These are phyloP conservation scores for Grus americana DNA, from an alignment of 2,113 vertebrate genomes.

Conservation along the genomic window DNA sequence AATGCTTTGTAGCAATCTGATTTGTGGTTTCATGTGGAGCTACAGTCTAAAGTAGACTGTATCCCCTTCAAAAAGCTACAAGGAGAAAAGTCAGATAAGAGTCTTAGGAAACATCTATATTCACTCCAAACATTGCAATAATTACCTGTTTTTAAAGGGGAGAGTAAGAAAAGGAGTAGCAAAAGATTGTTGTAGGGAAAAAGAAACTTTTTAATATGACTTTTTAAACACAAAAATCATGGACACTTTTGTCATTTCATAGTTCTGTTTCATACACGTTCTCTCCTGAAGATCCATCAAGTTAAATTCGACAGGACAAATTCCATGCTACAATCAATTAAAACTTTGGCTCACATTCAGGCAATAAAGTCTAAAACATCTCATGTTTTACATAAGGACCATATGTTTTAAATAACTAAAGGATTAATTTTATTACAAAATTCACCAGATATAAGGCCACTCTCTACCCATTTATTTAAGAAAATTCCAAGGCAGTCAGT, in stretches of 20 bases:
- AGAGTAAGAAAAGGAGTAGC: neutral
- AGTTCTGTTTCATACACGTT: neutral
- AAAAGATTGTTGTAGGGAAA: neutral
- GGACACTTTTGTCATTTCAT: neutral
- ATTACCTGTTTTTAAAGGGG: neutral
- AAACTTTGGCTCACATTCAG: neutral
- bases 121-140: neutral
- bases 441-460: neutral
- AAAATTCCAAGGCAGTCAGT: neutral
- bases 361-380: neutral
- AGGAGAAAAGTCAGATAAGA: neutral
- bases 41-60: neutral
- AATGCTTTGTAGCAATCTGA: neutral
- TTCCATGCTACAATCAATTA: neutral
- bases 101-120: neutral
- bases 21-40: neutral
- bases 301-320: neutral
- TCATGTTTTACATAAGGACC: neutral
- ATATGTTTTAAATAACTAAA: neutral
- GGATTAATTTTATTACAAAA: neutral
- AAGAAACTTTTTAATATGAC: neutral
- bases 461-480: neutral
- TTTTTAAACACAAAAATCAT: neutral
- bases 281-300: neutral
- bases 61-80: neutral